Base-by-base conservation (phyloP, 2,888 invertebrate species). In the Hyalella azteca region DNA sequence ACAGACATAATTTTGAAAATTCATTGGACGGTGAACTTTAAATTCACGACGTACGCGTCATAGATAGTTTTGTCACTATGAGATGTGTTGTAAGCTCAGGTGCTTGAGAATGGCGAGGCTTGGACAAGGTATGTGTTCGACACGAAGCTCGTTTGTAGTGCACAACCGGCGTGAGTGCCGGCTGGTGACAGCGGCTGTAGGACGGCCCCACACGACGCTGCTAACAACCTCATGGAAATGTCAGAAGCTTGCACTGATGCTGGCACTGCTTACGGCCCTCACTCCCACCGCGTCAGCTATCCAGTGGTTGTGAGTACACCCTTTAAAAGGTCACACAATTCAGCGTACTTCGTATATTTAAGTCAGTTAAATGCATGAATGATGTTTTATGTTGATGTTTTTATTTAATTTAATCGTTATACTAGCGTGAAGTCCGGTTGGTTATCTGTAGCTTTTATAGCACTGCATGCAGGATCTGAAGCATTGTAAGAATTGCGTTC, bases 301-400 rank as follows among this genome's bases (percentile, higher is more conserved):
- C 32, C 66, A 66, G n/a, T 66, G 66, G 66, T 36, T 66, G 66
- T 66, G 66, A 66, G 66, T 66, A 66, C 66, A 15, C 9, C 15
- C 45, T 45, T 45, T 9, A n/a, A n/a, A n/a, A n/a, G n/a, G n/a
- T n/a, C n/a, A n/a, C n/a, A n/a, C n/a, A n/a, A n/a, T n/a, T n/a
- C n/a, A n/a, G n/a, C n/a, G n/a, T n/a, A n/a, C n/a, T n/a, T n/a
- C n/a, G n/a, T n/a, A n/a, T n/a, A n/a, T n/a, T n/a, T n/a, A n/a
- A n/a, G n/a, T n/a, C n/a, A n/a, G n/a, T n/a, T n/a, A n/a, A 22
- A 54, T 26, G 11, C 7, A 49, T 22, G 13, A 54, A 26, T 54
- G 22, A 26, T 26, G 54, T 26, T 7, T 13, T 29, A 54, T 26
- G 2, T 54, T 22, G 5, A 54, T 11, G 2, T 22, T 26, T 54